Evolutionary conservation across 2,888 invertebrate genomes (phyloP), one percentile per base, ranked within the genome.

Genomic region (Yponomeuta malinellus): DNA sequence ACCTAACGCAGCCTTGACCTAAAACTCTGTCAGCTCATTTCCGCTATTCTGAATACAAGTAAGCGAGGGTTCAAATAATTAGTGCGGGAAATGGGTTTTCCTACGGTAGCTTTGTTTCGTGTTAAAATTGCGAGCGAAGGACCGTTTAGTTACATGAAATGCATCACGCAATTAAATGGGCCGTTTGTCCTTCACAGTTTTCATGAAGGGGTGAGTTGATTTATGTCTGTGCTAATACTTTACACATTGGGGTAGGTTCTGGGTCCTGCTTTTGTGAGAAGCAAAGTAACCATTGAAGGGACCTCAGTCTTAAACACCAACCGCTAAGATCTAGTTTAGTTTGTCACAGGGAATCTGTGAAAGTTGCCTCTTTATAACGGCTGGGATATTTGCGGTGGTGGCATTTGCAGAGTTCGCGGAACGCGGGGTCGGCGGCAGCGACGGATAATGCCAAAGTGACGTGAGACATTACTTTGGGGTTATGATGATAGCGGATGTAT

Each of bases 221-320:
- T 87, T 87, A 88, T 85, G 82, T 48, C 74, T 75, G 79, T 79
- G 81, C 87, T 87, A 86, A 87, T 87, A 85, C 87, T 86, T 85
- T 88, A 84, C 84, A 80, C 81, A 82, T 89, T 88, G 87, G 83
- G 86, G 87, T 86, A 86, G 86, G 87, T 82, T 79, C 52, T 8
- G 52, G 86, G 86, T 82, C 79, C 15, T 59, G 52, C 52, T 79
- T 81, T 79, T 81, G 78, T 84, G 76, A 77, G 76, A 76, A 77
- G 73, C 74, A 76, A 78, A 79, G 79, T 81, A 9, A 4, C 65
- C 29, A 65, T 5, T 63, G 9, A 63, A 63, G 23, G n/a, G 15
- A 59, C 10, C 31, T 8, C 29, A 64, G 64, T 4, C 52, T 10
- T 23, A 64, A 29, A 31, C 64, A 29, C 9, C 64, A 64, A 29